Base-by-base conservation (phyloP, 2,113 vertebrate species). In the Zeus faber region DNA sequence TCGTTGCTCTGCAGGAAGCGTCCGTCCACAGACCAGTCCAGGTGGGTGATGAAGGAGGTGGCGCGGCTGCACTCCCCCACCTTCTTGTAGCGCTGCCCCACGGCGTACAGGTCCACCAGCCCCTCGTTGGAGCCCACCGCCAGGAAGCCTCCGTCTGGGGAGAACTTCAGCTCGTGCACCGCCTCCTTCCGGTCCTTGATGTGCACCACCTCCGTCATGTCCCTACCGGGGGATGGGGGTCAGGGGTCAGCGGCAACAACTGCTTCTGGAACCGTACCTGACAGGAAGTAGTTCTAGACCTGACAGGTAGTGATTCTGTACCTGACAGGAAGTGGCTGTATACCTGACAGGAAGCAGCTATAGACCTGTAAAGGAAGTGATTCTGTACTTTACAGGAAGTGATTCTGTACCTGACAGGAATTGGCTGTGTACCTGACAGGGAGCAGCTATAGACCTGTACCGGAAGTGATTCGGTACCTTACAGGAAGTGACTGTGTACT, bases 191-290 rank as follows among this genome's bases (percentile, higher is more conserved):
- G 82, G 74, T 99, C 97, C 81, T 97, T 97, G 69, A 99, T 95
- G 83, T 98, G 97, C 48, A 99, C 96, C 1, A 99, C 93, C 85
- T 99, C 97, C 0, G 96, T 97, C 97, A 99, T 98, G 82, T 99
- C 97, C 87, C 97, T 98, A 80, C 37, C 63, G n/a, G 39, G 37
- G 13, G 16, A 23, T 9, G 13, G 23, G 18, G 6, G 49, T 5
- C 13, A 47, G 21, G 13, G 41, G 6, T 44, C 40, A 20, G 9
- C 11, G 1, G 6, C 11, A 31, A n/a, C 5, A 4, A 33, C 3
- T n/a, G 6, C 13, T 13, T 13, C 13, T 33, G 31, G 31, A 33
- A 13, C 9, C 31, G 31, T 13, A 33, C n/a, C n/a, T n/a, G n/a
- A n/a, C n/a, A n/a, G n/a, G n/a, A n/a, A n/a, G n/a, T n/a, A n/a